Evolutionary conservation across 2,797 vertebrate genomes (phyloP), one percentile per base, ranked within the genome.

Genomic region (Lagorchestes hirsutus): DNA sequence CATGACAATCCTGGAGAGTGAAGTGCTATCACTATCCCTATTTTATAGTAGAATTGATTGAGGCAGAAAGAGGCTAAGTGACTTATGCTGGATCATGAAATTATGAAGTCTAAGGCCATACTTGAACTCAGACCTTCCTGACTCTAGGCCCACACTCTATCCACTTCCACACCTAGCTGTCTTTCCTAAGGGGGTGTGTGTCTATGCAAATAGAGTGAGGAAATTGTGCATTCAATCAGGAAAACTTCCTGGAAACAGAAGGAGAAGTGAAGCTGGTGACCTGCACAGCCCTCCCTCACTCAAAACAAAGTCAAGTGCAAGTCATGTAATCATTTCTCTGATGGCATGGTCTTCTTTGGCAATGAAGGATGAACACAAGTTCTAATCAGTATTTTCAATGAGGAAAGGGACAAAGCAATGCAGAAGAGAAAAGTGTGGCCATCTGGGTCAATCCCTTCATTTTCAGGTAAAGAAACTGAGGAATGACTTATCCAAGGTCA

Each of bases 401-500:
- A 46, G n/a, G n/a, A 46, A 82, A 82, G 67, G 67, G 18, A 40
- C 67, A 82, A 82, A 82, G 67, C 18, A 46, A 82, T 82, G n/a
- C 5, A 82, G 22, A 82, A 82, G n/a, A 82, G n/a, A 82, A 22
- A 40, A 82, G 8, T 27, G 8, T 27, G 40, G 22, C 22, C 24
- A 87, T 87, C 40, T 87, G 40, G 22, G 50, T 87, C 22, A 87
- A 46, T 87, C 74, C 24, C 27, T 57, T 58, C 52, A 2, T 59
- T 55, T 56, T 46, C 50, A n/a, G 67, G 4, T 10, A 90, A 90
- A 28, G 34, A 56, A 56, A 27, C 8, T 28, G 24, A 93, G 90
- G 27, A 0, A 0, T 1, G 57, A 74, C 16, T 91, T 46, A 18
- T 55, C 1, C n/a, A 22, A 0, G 0, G 5, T 55, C 24, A 9